Conservation (phyloP, 92 coral and sea anemone species). For the Galaxea fascicularis region DNA sequence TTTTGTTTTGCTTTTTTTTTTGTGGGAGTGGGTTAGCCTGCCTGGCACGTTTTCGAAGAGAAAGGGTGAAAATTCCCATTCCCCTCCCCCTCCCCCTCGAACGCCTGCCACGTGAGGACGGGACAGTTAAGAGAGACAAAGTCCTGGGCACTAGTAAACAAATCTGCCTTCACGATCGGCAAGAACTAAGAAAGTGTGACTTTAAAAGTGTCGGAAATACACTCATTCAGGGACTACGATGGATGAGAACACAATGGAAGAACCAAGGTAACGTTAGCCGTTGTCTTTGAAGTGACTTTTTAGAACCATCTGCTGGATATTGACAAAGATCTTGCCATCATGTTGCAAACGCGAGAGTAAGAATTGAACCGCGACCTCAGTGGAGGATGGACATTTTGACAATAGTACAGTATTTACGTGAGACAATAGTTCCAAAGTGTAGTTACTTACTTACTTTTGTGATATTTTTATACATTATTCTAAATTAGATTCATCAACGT, state of each 20-base stretch:
- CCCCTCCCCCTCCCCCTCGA: too few species aligned
- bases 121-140: not conserved
- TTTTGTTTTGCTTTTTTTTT: too few species aligned
- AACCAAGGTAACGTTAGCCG: not conserved
- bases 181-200: not conserved
- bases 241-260: not conserved
- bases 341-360: not conserved
- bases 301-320: not conserved
- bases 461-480: too few species aligned
- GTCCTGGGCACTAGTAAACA: slow-evolving; percentile 28
- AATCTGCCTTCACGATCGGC: not conserved
- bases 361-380: not conserved
- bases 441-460: too few species aligned
- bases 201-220: not conserved
- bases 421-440: too few species aligned
- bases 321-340: not conserved
- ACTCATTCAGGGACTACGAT: not conserved
- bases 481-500: too few species aligned
- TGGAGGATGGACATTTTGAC: too few species aligned
- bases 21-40: too few species aligned
- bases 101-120: too few species aligned
- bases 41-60: too few species aligned
- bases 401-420: too few species aligned
- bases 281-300: not conserved
- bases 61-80: too few species aligned